Conservation (phyloP, 2,113 vertebrate genomes). For the Mugil cephalus region DNA sequence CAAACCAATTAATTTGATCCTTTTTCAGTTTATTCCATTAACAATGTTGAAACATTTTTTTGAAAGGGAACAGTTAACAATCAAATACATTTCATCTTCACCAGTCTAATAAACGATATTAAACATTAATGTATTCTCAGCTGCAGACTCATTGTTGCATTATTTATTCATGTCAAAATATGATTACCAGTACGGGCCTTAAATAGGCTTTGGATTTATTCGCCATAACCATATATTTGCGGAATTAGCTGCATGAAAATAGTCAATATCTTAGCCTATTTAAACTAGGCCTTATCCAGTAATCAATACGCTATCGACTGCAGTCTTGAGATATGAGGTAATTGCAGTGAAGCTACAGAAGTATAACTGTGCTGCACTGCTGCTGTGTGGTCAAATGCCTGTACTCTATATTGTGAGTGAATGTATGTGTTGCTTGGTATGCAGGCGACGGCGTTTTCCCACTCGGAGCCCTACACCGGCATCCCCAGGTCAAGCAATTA, state of each 20-base stretch:
- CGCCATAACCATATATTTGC: conserved; percentile 20
- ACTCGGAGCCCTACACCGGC: conserved; percentile 48
- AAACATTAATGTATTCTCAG: background rate
- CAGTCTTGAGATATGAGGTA: conserved; percentile 32
- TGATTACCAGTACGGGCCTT: background rate
- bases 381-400: conserved; percentile 20
- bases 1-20: too few species aligned
- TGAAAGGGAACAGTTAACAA: too few species aligned
- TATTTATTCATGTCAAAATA: conserved; percentile 21
- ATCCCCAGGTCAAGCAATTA: conserved; percentile 82
- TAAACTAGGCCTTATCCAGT: conserved; percentile 36
- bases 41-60: too few species aligned
- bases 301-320: conserved; percentile 49
- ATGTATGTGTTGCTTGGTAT: conserved; percentile 63
- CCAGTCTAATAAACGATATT: background rate
- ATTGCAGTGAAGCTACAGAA: conserved; percentile 20
- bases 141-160: background rate
- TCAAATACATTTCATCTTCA: too few species aligned
- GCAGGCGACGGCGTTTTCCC: conserved; percentile 44
- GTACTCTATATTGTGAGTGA: conserved; percentile 7
- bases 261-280: conserved; percentile 53
- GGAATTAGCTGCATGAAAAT: conserved; percentile 50
- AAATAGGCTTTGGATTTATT: conserved; percentile 30
- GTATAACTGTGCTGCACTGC: conserved; percentile 19
- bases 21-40: too few species aligned